Conservation (phyloP, 1,140 invertebrate species). For the Arctopsyche grandis region DNA sequence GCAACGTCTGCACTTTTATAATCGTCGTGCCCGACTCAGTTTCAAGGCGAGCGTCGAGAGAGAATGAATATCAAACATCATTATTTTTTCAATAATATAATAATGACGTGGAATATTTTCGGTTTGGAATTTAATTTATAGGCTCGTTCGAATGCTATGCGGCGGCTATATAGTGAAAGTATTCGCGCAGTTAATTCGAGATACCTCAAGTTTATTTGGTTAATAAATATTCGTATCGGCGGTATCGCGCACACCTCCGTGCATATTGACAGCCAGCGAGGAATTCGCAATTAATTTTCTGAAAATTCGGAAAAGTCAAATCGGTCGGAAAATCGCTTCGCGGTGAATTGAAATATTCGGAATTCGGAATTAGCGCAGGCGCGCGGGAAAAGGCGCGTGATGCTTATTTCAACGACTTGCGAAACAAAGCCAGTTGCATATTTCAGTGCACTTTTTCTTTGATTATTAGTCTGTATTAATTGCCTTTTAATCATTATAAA, state of each 20-base stretch:
- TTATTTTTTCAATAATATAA: too few relatives aligned
- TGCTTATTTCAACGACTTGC: background rate
- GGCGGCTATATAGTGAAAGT: background rate
- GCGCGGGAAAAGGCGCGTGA: too few relatives aligned
- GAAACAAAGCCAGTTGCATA: background rate
- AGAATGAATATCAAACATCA: too few relatives aligned
- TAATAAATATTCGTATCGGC: slow-evolving; percentile 21
- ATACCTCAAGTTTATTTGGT: slow-evolving; percentile 22
- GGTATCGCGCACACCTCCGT: background rate
- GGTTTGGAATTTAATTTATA: too few relatives aligned
- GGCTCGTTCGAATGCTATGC: too few relatives aligned
- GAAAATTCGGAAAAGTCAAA: slow-evolving; percentile 20
- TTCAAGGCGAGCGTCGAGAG: too few relatives aligned
- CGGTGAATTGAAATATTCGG: slow-evolving; percentile 14
- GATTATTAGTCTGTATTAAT: too few relatives aligned
- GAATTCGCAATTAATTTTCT: slow-evolving; percentile 19
- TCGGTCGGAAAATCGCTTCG: background rate
- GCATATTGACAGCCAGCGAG: background rate
- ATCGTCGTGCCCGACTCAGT: too few relatives aligned
- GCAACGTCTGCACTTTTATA: too few relatives aligned
- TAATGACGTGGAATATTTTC: too few relatives aligned
- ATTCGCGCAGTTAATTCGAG: slow-evolving; percentile 6
- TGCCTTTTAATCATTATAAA: too few relatives aligned
- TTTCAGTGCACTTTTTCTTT: too few relatives aligned
- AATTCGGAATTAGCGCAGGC: background rate